Conservation (phyloP, 2,888 invertebrate species). For the Metallyticus violacea region DNA sequence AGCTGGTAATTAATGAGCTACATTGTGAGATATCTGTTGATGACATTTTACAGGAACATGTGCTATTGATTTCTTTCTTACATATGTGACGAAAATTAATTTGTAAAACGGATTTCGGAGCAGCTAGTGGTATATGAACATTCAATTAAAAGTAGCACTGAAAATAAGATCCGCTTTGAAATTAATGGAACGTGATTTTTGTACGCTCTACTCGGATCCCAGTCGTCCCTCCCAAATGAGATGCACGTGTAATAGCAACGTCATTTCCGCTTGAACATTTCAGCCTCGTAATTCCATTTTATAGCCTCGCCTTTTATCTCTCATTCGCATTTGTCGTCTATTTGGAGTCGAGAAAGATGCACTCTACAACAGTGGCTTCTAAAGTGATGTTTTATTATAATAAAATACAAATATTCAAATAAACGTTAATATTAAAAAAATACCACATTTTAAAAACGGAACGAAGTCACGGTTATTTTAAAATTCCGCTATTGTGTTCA, state of each 20-base stretch:
- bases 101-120: neutral
- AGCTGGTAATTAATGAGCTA: too few relatives aligned
- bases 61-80: neutral
- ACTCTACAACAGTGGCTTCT: too few relatives aligned
- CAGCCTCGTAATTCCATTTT: neutral
- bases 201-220: too few relatives aligned
- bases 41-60: neutral
- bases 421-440: too few relatives aligned
- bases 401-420: too few relatives aligned
- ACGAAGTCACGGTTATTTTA: too few relatives aligned
- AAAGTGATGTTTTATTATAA: too few relatives aligned
- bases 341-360: too few relatives aligned
- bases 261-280: neutral
- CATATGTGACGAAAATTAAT: neutral
- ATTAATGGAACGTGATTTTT: neutral
- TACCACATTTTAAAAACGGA: too few relatives aligned
- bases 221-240: too few relatives aligned
- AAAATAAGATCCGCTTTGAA: neutral
- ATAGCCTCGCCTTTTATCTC: neutral
- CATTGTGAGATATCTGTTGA: neutral
- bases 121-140: neutral
- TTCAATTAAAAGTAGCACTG: neutral
- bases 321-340: neutral
- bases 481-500: too few relatives aligned
- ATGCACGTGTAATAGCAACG: neutral